A percentile compares a stretch with the other conserved stretches of the same genome.
Conservation (phyloP, 2,888 invertebrate genomes). For the Aethes cnicana region DNA sequence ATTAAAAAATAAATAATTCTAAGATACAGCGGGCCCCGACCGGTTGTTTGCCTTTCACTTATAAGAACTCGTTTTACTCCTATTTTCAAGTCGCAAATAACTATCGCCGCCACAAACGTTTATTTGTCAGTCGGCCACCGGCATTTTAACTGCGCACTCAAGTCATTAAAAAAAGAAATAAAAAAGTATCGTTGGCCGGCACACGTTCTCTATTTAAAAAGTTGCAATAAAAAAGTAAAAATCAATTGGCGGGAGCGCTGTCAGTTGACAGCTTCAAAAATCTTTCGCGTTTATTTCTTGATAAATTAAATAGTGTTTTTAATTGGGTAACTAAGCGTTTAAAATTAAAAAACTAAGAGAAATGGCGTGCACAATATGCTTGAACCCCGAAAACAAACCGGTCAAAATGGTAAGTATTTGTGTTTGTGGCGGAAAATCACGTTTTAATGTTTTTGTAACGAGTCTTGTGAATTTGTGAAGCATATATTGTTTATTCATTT, state of each 20-base stretch:
- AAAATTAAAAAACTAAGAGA: conserved; percentile 23
- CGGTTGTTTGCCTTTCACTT: conserved; percentile 47
- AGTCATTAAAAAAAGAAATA: conserved; percentile 5
- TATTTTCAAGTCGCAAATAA: conserved; percentile 38
- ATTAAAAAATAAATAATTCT: neutral
- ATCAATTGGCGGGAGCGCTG: conserved; percentile 5
- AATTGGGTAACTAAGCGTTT: conserved; percentile 33
- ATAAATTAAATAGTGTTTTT: conserved; percentile 33
- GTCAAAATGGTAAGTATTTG: conserved; percentile 58
- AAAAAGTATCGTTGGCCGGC: conserved; percentile 2
- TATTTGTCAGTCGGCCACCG: conserved; percentile 4
- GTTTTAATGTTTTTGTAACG: neutral
- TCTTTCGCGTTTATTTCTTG: conserved; percentile 30
- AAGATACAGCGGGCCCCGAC: conserved; percentile 36
- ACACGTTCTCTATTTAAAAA: conserved; percentile 14
- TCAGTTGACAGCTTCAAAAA: conserved; percentile 12
- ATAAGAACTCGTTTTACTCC: conserved; percentile 38
- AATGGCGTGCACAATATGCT: conserved; percentile 64
- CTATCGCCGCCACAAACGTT: conserved; percentile 23
- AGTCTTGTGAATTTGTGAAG: too few species aligned
- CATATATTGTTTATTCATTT: too few species aligned
- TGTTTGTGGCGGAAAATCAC: neutral
- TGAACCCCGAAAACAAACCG: conserved; percentile 50
- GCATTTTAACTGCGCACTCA: conserved; percentile 1
- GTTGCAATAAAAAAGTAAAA: neutral